Percentiles rank a stretch among this genome's conserved stretches.
These are phyloP conservation scores for Gari tellinella DNA, from an alignment of 2,888 invertebrate species.

Conservation along the genomic window DNA sequence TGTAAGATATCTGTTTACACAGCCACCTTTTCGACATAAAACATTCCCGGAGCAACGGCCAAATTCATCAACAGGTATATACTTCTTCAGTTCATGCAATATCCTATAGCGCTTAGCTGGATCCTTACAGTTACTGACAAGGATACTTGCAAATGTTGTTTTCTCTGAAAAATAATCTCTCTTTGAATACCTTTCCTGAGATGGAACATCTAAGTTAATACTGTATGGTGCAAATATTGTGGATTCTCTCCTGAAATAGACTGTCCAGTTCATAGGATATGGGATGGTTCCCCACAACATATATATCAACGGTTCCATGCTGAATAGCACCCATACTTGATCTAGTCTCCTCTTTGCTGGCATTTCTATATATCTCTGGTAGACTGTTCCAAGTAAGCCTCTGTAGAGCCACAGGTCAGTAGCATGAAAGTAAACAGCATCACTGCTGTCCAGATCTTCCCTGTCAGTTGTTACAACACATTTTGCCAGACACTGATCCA, in stretches of 20 bases:
- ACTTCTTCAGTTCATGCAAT: conserved; percentile 43
- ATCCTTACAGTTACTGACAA: conserved; percentile 57
- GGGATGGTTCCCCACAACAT: conserved; percentile 57
- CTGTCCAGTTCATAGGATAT: conserved; percentile 1
- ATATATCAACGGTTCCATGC: conserved; percentile 67
- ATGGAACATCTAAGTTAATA: conserved; percentile 22
- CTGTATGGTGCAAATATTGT: conserved; percentile 53
- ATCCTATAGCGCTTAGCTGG: conserved; percentile 49
- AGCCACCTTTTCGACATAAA: neutral
- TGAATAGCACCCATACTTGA: conserved; percentile 71
- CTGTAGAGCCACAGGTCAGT: neutral
- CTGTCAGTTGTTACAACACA: too few relatives aligned
- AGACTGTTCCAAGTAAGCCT: conserved; percentile 35
- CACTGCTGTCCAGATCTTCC: too few relatives aligned
- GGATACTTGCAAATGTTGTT: conserved; percentile 42
- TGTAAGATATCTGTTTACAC: conserved; percentile 47
- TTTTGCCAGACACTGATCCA: too few relatives aligned
- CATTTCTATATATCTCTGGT: conserved; percentile 37
- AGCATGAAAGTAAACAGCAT: too few relatives aligned
- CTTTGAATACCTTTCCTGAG: conserved; percentile 9
- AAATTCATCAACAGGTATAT: conserved; percentile 43
- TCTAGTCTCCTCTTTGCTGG: conserved; percentile 55
- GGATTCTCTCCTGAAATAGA: too few relatives aligned
- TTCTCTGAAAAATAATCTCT: conserved; percentile 28
- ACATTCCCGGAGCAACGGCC: conserved; percentile 38